phyloP scores from a whole-genome alignment of 2,113 vertebrate genomes.

The Chascanopsetta lugubris region DNA sequence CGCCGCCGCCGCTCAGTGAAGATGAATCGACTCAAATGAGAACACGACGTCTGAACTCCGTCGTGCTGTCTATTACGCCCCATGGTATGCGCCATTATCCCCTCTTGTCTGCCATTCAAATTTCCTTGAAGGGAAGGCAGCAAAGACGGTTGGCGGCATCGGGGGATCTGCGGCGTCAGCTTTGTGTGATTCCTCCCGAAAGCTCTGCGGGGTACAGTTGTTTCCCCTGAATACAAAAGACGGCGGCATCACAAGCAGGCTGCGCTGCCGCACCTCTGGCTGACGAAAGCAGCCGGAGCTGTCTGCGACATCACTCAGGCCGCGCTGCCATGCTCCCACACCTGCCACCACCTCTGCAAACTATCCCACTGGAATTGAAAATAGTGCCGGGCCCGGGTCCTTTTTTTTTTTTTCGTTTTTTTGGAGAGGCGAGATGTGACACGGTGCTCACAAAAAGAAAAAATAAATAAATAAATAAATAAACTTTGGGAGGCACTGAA shows the following conservation, averaged over 20 bases:
- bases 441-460: constrained; percentile 70
- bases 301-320: constrained; percentile 80
- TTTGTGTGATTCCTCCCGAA: constrained; percentile 69
- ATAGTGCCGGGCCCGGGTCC: constrained; percentile 54
- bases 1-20: constrained; percentile 19
- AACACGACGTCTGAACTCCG: constrained; percentile 44
- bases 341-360: constrained; percentile 52
- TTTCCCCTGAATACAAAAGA: constrained; percentile 80
- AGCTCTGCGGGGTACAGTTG: constrained; percentile 70
- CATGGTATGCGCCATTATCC: constrained; percentile 70
- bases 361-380: constrained; percentile 78
- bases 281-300: constrained; percentile 75
- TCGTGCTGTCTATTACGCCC: constrained; percentile 44
- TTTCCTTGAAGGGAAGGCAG: constrained; percentile 62
- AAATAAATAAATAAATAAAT: no score
- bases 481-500: constrained; percentile 52
- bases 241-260: constrained; percentile 75
- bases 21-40: constrained; percentile 51
- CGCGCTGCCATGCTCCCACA: constrained; percentile 57
- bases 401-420: no score
- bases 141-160: constrained; percentile 56
- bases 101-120: constrained; percentile 71
- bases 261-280: constrained; percentile 71
- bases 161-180: constrained; percentile 64
- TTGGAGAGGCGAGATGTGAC: constrained; percentile 69